phyloP scores from a whole-genome alignment of 2,113 vertebrate species.

The Monopterus albus region DNA sequence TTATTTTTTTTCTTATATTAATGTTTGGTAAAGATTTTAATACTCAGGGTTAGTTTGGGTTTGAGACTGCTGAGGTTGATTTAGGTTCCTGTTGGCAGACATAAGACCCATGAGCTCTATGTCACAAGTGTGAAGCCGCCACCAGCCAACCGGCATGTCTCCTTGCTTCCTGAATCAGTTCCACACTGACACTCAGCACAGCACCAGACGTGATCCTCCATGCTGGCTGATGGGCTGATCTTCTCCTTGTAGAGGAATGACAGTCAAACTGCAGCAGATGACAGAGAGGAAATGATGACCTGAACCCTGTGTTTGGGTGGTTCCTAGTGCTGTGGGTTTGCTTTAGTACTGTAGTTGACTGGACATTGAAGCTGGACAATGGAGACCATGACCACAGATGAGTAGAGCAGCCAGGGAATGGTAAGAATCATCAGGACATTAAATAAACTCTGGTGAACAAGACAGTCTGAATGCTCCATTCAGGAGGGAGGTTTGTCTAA shows the following conservation, averaged over 20 bases:
- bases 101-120: slow-evolving; percentile 36
- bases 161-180: slow-evolving; percentile 76
- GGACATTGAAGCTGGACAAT: slow-evolving; percentile 33
- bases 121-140: slow-evolving; percentile 53
- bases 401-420: slow-evolving; percentile 20
- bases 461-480: slow-evolving; percentile 39
- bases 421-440: slow-evolving; percentile 47
- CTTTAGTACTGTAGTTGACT: slow-evolving; percentile 3
- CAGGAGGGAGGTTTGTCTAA: slow-evolving; percentile 38
- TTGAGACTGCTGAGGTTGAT: slow-evolving; percentile 45
- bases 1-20: too few relatives aligned
- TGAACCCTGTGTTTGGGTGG: slow-evolving; percentile 43
- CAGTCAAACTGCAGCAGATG: slow-evolving; percentile 70
- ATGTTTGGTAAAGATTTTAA: too few relatives aligned
- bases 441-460: slow-evolving; percentile 29
- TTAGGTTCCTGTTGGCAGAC: slow-evolving; percentile 56
- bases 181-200: slow-evolving; percentile 62
- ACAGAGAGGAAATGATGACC: slow-evolving; percentile 40
- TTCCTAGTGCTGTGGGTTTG: slow-evolving; percentile 31
- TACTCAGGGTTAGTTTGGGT: slow-evolving; percentile 39
- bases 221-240: slow-evolving; percentile 66
- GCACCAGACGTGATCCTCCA: slow-evolving; percentile 65
- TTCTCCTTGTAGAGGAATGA: slow-evolving; percentile 73
- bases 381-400: slow-evolving; percentile 57
- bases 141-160: slow-evolving; percentile 68